Conservation (phyloP, 2,888 invertebrate genomes). For the Melipona beecheii region DNA sequence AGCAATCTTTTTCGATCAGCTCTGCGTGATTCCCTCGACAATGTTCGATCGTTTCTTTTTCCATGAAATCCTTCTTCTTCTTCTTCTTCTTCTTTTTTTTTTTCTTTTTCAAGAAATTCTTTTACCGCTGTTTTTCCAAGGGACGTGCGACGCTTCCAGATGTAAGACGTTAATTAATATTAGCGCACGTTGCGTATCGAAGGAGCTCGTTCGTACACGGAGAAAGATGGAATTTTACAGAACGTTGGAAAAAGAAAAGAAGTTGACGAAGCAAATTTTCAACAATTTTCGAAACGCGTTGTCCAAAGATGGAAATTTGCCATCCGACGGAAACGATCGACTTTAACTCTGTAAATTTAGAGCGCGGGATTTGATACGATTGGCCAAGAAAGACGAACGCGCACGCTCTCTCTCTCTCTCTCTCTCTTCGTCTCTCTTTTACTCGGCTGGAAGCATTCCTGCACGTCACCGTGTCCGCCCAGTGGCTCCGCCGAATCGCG, state of each 20-base stretch:
- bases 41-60: not conserved
- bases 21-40: not conserved
- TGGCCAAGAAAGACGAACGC: slow-evolving; percentile 60
- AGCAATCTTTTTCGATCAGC: slow-evolving; percentile 21
- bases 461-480: slow-evolving; percentile 83
- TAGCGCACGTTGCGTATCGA: not conserved
- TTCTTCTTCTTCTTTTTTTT: not conserved
- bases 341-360: not conserved
- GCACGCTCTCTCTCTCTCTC: not conserved
- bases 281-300: too few species aligned
- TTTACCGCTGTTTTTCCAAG: not conserved
- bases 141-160: not conserved
- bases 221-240: too few species aligned
- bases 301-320: too few species aligned
- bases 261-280: too few species aligned
- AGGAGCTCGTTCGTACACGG: too few species aligned
- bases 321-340: too few species aligned
- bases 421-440: not conserved
- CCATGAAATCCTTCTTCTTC: too few species aligned
- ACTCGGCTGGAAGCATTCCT: slow-evolving; percentile 73
- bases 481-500: slow-evolving; percentile 83
- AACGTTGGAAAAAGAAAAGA: too few species aligned
- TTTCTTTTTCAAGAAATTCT: not conserved
- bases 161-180: not conserved
- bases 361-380: not conserved